A percentile compares a stretch with the other conserved stretches of the same genome.
These are phyloP conservation scores for Eidolon helvum DNA, from an alignment of 2,113 vertebrate genomes.

Conservation along the genomic window DNA sequence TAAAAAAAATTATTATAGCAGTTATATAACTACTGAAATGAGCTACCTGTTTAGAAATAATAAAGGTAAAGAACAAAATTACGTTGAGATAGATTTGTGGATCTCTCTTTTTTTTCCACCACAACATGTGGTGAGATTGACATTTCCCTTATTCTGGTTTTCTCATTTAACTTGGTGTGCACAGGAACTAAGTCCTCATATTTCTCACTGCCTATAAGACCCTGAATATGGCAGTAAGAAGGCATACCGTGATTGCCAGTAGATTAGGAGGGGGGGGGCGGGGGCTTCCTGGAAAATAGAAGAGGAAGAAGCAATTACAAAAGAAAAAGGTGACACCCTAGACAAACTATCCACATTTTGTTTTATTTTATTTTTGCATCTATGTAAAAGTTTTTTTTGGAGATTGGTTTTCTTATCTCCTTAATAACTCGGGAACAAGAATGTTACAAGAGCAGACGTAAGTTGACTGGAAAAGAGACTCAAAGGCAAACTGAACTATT, in stretches of 20 bases:
- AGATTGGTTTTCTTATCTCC: not conserved
- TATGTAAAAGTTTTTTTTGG: not conserved
- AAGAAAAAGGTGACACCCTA: not conserved
- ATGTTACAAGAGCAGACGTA: not conserved
- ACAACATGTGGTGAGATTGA: not conserved
- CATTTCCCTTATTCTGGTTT: not conserved
- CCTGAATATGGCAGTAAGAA: not conserved
- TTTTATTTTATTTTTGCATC: not conserved
- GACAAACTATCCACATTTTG: not conserved
- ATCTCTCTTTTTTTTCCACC: not conserved
- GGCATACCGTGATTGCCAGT: not conserved
- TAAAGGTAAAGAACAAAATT: not conserved
- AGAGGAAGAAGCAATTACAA: not conserved
- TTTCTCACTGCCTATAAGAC: not conserved
- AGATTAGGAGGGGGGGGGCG: not conserved
- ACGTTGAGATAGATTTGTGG: not conserved
- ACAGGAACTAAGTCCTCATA: not conserved
- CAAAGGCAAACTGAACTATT: not conserved
- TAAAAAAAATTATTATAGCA: not conserved
- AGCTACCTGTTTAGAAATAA: conserved; percentile 4
- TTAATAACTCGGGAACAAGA: not conserved
- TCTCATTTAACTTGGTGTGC: not conserved
- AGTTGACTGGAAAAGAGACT: not conserved
- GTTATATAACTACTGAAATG: not conserved
- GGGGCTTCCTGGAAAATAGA: not conserved